Base-by-base conservation (phyloP, 2,888 invertebrate species). In the Diarsia dahlii region DNA sequence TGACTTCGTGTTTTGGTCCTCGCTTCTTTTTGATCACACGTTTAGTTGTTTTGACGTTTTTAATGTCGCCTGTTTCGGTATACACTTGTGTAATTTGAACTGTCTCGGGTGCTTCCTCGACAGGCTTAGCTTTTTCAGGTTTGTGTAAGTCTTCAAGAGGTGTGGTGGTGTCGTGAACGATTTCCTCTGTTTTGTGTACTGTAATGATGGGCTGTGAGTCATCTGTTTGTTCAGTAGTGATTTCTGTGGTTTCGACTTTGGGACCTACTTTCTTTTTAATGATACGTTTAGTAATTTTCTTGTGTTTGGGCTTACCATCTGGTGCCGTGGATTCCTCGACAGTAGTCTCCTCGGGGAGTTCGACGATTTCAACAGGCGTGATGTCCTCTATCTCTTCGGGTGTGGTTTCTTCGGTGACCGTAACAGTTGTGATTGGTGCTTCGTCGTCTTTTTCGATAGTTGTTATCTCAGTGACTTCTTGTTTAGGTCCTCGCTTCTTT, bases 301-400 rank as follows among this genome's bases (percentile, higher is more conserved):
- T 87, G 62, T 90, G 84, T 74, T 74, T 92, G 86, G 45, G 93
- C 87, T 68, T 93, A 87, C 84, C 93, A 88, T 87, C 94, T 89
- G 68, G 87, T 76, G 50, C 81, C 15, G 78, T 69, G 78, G 86
- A 60, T 23, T 86, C 85, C 52, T 86, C 88, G 2, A 88, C 63
- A 0, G 78, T 84, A 0, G 78, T 86, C 54, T 89, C 87, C 58
- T 89, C 89, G 0, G 88, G 89, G 0, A 94, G 79, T 72, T 95
- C 89, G 0, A 87, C 23, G 0, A 82, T 78, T 74, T 89, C 81
- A 20, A 80, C 67, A 0, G 87, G 77, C 20, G 54, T 50, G 0
- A 18, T 23, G 1, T 76, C 71, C 63, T 80, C 34, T 68, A 88
- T 88, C 64, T 86, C 81, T 45, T 80, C 74, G 0, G 77, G 76